Evolutionary conservation across 53 echinoderm and acorn worm species (phyloP).

Genomic region (Luidia sarsii): DNA sequence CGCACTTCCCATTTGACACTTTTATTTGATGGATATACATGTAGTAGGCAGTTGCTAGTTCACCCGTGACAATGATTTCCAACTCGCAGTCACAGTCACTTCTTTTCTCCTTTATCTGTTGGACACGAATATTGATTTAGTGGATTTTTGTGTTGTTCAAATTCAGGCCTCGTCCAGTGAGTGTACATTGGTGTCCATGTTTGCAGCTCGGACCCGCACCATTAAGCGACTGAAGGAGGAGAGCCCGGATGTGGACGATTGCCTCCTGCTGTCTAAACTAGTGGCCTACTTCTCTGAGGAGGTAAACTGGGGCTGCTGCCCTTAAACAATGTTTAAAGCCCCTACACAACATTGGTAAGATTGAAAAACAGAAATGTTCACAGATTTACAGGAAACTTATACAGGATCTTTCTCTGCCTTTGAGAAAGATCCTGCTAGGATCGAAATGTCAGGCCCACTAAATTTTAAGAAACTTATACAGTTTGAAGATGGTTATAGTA

Average conservation of each 20-base stretch:
- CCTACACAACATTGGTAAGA: too few species aligned
- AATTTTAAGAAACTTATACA: too few species aligned
- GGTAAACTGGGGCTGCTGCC: constrained; percentile 12
- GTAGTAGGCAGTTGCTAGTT: too few species aligned
- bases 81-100: background rate
- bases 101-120: background rate
- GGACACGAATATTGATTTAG: background rate
- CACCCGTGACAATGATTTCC: background rate
- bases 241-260: constrained; percentile 69
- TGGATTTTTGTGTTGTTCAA: background rate
- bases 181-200: constrained; percentile 71
- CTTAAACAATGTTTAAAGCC: background rate
- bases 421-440: too few species aligned
- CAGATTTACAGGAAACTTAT: too few species aligned
- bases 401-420: too few species aligned
- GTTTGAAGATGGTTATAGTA: too few species aligned
- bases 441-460: too few species aligned
- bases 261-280: constrained; percentile 69
- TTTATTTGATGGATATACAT: too few species aligned
- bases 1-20: too few species aligned
- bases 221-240: constrained; percentile 55
- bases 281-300: too few species aligned
- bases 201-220: constrained; percentile 67
- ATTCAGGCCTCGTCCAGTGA: constrained; percentile 81
- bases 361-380: too few species aligned